Evolutionary conservation across 2,797 vertebrate genomes (phyloP).

Genomic region (Anisognathus igniventris): DNA sequence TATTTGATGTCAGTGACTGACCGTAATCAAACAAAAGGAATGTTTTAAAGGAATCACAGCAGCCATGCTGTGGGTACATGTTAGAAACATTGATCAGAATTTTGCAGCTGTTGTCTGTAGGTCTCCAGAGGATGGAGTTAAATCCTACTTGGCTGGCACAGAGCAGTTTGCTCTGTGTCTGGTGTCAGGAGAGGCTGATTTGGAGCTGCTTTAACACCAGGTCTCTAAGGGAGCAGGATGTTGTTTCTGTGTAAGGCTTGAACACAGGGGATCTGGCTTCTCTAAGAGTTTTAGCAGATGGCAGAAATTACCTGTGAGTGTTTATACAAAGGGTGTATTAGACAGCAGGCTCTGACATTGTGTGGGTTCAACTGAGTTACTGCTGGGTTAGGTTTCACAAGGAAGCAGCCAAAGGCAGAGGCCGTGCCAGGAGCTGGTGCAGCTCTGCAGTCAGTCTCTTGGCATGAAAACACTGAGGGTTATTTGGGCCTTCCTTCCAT

Average conservation of each 20-base stretch:
- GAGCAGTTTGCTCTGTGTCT: background rate
- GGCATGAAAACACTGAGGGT: background rate
- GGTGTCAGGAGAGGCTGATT: accelerated
- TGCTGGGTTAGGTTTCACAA: background rate
- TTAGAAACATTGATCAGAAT: background rate
- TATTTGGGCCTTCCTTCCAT: background rate
- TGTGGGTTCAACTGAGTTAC: background rate
- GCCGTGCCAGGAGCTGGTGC: background rate
- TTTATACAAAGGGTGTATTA: background rate
- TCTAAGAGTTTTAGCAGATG: background rate
- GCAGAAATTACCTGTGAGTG: background rate
- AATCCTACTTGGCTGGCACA: background rate
- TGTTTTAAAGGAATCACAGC: background rate
- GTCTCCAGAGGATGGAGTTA: background rate
- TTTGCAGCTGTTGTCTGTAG: background rate
- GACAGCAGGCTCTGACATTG: background rate
- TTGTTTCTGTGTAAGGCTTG: background rate
- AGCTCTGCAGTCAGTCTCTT: background rate
- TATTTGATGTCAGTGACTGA: background rate
- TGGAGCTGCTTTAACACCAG: background rate
- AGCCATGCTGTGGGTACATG: background rate
- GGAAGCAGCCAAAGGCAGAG: background rate
- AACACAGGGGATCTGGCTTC: background rate
- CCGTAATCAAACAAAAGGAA: background rate
- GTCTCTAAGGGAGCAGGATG: background rate